Percentiles rank a stretch among this genome's conserved stretches.
These are phyloP conservation scores for Felis chaus DNA, from an alignment of 2,113 vertebrate genomes.

Conservation along the genomic window DNA sequence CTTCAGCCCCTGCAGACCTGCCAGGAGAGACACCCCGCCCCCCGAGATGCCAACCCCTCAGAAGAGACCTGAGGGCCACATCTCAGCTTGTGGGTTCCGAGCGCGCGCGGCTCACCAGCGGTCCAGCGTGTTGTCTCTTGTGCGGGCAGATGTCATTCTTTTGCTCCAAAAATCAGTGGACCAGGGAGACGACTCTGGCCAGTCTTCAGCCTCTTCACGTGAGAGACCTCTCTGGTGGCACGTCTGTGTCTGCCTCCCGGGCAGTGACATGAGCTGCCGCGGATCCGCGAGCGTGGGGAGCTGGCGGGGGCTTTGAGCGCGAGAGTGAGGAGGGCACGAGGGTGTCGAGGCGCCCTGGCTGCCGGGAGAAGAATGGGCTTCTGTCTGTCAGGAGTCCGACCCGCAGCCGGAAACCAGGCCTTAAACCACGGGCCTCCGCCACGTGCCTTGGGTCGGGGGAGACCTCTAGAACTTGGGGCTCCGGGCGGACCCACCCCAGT, in stretches of 20 bases:
- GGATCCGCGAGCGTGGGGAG: fast-evolving
- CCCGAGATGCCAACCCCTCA: too few relatives aligned
- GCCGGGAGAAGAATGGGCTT: background rate
- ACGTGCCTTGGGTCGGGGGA: background rate
- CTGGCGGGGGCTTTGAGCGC: background rate
- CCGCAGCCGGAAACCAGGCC: background rate
- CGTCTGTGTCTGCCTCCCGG: fast-evolving
- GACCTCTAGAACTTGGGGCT: background rate
- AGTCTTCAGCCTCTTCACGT: fast-evolving
- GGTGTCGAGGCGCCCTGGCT: background rate
- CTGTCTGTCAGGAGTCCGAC: too few relatives aligned
- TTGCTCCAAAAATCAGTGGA: background rate
- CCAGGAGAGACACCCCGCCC: fast-evolving
- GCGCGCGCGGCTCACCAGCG: fast-evolving
- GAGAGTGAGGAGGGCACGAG: fast-evolving
- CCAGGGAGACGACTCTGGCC: background rate
- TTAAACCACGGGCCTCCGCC: background rate
- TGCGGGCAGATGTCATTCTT: background rate
- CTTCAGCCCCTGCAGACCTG: background rate
- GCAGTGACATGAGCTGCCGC: background rate
- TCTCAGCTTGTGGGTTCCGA: background rate
- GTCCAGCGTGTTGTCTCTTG: background rate
- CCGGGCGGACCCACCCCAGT: background rate
- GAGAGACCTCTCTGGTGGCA: background rate
- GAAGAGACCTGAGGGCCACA: background rate